Percentiles rank a stretch among this genome's conserved stretches.
Evolutionary conservation across 2,113 vertebrate genomes (phyloP).

Genomic region (Panthera uncia): DNA sequence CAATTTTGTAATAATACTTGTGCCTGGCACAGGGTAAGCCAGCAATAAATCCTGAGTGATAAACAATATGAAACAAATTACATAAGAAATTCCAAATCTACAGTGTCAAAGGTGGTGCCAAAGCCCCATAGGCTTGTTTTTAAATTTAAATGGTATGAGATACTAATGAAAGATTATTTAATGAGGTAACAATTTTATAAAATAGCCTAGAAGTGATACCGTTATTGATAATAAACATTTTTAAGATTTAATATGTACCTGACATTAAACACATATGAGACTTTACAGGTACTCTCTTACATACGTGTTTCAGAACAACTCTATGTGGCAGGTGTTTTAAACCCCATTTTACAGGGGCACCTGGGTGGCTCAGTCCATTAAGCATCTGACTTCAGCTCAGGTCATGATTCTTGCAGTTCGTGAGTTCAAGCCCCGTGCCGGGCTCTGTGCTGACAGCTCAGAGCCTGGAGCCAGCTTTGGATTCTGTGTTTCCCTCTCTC

Average conservation of each 20-base stretch:
- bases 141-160: neutral
- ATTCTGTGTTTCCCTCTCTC: too few relatives aligned
- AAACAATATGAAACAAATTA: neutral
- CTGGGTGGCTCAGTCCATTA: too few relatives aligned
- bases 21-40: neutral
- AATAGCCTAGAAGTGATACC: neutral
- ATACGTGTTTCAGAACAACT: neutral
- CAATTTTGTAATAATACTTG: neutral
- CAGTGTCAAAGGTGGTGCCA: neutral
- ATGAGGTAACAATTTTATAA: neutral
- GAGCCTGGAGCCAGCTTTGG: too few relatives aligned
- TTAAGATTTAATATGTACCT: neutral
- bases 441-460: too few relatives aligned
- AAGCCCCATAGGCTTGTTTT: neutral
- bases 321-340: neutral
- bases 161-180: neutral
- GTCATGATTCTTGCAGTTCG: too few relatives aligned
- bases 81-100: neutral
- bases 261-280: neutral
- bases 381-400: too few relatives aligned
- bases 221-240: neutral
- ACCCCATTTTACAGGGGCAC: neutral
- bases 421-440: too few relatives aligned
- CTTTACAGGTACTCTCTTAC: neutral
- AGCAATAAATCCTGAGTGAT: neutral